phyloP scores from a whole-genome alignment of 1,140 invertebrate genomes.

The Ooceraea biroi region DNA sequence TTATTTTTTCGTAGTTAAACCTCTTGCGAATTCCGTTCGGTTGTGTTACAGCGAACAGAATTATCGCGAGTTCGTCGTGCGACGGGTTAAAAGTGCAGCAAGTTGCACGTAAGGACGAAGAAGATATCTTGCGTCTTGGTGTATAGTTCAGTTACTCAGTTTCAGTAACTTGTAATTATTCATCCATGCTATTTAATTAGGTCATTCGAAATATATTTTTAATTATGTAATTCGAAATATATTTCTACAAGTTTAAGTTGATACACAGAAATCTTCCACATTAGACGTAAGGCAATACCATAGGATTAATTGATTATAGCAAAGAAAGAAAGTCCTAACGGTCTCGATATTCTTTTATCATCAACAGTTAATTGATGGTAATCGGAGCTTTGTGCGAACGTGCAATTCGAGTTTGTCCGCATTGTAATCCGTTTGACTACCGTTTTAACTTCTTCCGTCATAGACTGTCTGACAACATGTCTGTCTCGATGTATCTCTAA shows the following conservation, averaged over 20 bases:
- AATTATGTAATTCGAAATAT: constrained; percentile 10
- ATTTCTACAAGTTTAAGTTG: constrained; percentile 49
- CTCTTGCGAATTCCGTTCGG: constrained; percentile 10
- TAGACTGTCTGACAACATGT: constrained; percentile 34
- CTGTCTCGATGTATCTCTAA: constrained; percentile 29
- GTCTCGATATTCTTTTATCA: constrained; percentile 51
- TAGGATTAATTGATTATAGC: constrained; percentile 65
- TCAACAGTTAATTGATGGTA: constrained; percentile 2
- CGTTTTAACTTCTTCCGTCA: background rate
- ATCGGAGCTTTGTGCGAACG: constrained; percentile 11
- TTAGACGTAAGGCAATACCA: constrained; percentile 69
- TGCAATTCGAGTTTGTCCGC: constrained; percentile 30
- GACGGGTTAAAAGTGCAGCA: background rate
- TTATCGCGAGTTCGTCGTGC: constrained; percentile 2
- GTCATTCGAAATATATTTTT: constrained; percentile 27
- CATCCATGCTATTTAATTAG: constrained; percentile 31
- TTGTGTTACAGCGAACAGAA: constrained; percentile 15
- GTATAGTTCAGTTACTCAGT: constrained; percentile 49
- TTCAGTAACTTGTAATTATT: constrained; percentile 19
- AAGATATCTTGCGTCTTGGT: constrained; percentile 30
- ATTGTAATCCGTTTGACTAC: constrained; percentile 14
- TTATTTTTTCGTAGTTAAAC: constrained; percentile 40
- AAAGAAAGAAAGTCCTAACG: background rate
- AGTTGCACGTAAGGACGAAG: background rate
- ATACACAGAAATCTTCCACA: constrained; percentile 66